Base-by-base conservation (phyloP, 2,113 vertebrate genomes). In the Noturus placidus region DNA sequence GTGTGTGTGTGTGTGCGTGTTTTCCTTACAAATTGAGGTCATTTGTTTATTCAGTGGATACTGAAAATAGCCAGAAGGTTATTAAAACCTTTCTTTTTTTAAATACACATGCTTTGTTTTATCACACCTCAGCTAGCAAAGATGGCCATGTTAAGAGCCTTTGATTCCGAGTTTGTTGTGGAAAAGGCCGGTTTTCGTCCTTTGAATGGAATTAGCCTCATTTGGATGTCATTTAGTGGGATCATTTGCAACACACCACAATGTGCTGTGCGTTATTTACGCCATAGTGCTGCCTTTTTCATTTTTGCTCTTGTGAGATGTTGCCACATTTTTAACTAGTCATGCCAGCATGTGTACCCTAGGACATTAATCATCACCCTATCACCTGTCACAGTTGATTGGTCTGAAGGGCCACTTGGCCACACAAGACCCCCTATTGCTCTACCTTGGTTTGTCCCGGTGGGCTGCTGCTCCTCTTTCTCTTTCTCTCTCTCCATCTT, bases 351-450 rank as follows among this genome's bases (percentile, higher is more conserved):
- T 54, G 30, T 46, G 59, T 35, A 22, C 54, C 50, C 15, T 46
- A 85, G 11, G 83, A 74, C 15, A 5, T 56, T 17, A 35, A 20
- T 0, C 52, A 42, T 42, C 35, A n/a, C 22, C 27, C 57, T 7
- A 27, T 65, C 10, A 38, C 80, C 35, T 0, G 54, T 86, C 57
- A 80, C 19, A 70, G 67, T 13, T 56, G 50, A n/a, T 78, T 88
- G 61, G 76, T 54, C 85, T 85, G 82, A 84, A 89, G 84, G 67
- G 89, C 61, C 88, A 14, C 76, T 92, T 92, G 92, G 92, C 50
- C 61, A 83, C 80, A 83, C 81, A 15, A 46, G 33, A 35, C 54
- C 85, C 69, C 74, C 19, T 76, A 83, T 61, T 88, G 42, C 70
- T 42, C 56, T 85, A 85, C 82, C 87, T 82, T 30, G 56, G 42